Evolutionary conservation across 2,113 vertebrate species (phyloP).

Genomic region (Theropithecus gelada): DNA sequence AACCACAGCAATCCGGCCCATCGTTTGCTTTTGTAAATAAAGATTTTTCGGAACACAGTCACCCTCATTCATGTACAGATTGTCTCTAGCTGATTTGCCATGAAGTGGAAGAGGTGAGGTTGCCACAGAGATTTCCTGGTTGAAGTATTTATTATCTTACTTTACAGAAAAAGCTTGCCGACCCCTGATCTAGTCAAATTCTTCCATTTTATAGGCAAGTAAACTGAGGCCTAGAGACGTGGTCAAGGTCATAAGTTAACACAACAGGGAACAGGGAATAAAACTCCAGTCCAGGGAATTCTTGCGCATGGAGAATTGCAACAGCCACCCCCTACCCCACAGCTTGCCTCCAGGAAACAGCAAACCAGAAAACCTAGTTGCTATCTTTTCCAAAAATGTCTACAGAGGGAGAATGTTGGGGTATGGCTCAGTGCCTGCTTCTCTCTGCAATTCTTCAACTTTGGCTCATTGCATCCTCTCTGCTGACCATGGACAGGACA

Average conservation of each 20-base stretch:
- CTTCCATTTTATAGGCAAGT: neutral
- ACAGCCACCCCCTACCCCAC: no score
- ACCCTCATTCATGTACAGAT: rapidly evolving
- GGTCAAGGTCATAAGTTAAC: neutral
- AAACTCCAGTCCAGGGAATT: neutral
- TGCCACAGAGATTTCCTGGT: neutral
- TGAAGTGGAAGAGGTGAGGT: neutral
- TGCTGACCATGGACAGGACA: neutral
- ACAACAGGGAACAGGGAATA: no score
- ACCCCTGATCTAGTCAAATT: neutral
- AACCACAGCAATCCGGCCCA: neutral
- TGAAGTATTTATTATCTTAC: neutral
- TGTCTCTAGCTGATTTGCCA: neutral
- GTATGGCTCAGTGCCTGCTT: no score
- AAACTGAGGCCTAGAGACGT: neutral
- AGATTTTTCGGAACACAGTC: neutral
- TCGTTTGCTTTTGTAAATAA: neutral
- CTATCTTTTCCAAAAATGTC: neutral
- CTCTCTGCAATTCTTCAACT: neutral
- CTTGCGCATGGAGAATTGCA: neutral
- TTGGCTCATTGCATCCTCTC: neutral
- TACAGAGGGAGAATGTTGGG: neutral
- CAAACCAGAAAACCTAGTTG: neutral
- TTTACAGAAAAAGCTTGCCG: neutral
- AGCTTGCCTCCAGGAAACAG: neutral